Percentiles rank a stretch among this genome's conserved stretches.
Conservation (phyloP, 2,888 invertebrate genomes). For the Teinopalpus imperialis region DNA sequence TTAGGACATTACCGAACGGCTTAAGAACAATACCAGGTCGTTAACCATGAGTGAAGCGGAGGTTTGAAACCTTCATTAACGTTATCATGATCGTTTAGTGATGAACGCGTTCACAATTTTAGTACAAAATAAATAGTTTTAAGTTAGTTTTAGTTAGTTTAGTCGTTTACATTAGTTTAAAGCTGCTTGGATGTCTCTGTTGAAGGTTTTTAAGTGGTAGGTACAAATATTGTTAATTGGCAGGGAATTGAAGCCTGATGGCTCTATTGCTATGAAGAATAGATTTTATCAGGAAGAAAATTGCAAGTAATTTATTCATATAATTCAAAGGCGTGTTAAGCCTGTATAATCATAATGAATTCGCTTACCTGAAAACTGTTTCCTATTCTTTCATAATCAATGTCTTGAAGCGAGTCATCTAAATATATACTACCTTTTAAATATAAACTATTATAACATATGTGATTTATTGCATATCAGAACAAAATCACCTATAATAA, state of each 20-base stretch:
- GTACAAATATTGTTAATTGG: too few relatives aligned
- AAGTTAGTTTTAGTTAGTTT: too few relatives aligned
- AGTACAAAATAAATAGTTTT: too few relatives aligned
- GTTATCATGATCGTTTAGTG: not conserved
- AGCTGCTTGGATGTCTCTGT: too few relatives aligned
- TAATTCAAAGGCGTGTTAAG: conserved; percentile 14
- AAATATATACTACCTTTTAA: too few relatives aligned
- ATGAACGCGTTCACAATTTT: not conserved
- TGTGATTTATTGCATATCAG: too few relatives aligned
- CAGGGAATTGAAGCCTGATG: too few relatives aligned
- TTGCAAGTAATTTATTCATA: conserved; percentile 8
- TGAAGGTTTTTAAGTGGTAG: too few relatives aligned
- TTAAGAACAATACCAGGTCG: not conserved
- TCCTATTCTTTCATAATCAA: not conserved
- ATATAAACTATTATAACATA: too few relatives aligned
- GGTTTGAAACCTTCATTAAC: conserved; percentile 8
- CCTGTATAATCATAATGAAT: conserved; percentile 3
- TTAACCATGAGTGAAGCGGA: not conserved
- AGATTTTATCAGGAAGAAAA: conserved; percentile 7
- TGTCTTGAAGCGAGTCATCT: not conserved
- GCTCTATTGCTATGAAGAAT: too few relatives aligned
- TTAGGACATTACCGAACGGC: not conserved
- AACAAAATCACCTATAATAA: too few relatives aligned
- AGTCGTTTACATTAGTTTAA: too few relatives aligned
- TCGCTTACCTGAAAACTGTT: not conserved